These are phyloP conservation scores for Campylomormyrus numenius DNA, from an alignment of 2,113 vertebrate genomes.

Conservation along the genomic window DNA sequence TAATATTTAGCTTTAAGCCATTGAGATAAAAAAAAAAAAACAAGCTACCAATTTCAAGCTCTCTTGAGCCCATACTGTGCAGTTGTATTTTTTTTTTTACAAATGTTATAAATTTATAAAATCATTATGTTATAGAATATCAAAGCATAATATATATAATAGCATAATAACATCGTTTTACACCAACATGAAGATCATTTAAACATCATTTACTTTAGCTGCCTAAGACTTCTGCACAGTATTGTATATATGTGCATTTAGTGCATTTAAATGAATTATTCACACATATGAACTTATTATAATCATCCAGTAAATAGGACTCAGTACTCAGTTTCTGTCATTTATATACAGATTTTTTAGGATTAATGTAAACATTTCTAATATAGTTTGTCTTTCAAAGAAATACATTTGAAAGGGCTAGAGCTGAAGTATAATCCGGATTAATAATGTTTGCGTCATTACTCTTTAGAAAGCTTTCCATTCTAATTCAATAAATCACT, in stretches of 20 bases:
- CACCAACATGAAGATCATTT: neutral
- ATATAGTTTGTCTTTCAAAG: constrained; percentile 14
- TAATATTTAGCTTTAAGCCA: neutral
- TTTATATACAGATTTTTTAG: neutral
- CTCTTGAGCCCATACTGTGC: neutral
- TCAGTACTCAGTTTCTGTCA: neutral
- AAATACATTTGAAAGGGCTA: constrained; percentile 32
- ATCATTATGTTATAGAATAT: neutral
- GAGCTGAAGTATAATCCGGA: constrained; percentile 37
- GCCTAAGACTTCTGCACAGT: neutral
- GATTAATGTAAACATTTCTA: neutral
- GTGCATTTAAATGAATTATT: neutral
- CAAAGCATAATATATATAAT: too few species aligned
- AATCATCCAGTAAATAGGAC: neutral
- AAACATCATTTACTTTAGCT: neutral
- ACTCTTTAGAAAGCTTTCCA: constrained; percentile 18
- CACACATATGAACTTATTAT: neutral
- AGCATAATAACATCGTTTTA: neutral
- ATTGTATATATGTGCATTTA: neutral
- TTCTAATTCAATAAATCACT: constrained; percentile 30
- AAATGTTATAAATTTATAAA: neutral
- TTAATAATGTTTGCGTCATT: constrained; percentile 37
- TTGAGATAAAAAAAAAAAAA: neutral
- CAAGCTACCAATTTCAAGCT: neutral
- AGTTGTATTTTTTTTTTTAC: neutral